These are phyloP conservation scores for Scomber scombrus DNA, from an alignment of 2,113 vertebrate species.

Conservation along the genomic window DNA sequence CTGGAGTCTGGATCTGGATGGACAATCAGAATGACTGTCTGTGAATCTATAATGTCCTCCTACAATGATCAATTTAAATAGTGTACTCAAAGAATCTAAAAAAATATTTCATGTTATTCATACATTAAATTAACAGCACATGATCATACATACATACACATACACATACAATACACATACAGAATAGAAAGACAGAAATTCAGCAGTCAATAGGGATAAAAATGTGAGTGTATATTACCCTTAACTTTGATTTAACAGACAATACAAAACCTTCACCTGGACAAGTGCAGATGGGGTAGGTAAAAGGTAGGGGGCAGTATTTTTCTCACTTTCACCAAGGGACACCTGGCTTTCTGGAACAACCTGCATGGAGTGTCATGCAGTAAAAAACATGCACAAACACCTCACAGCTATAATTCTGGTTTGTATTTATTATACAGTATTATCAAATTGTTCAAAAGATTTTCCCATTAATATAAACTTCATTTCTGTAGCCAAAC, in stretches of 20 bases:
- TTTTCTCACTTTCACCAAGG: slow-evolving; percentile 74
- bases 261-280: slow-evolving; percentile 51
- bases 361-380: slow-evolving; percentile 74
- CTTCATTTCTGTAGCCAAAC: not conserved
- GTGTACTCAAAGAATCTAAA: not conserved
- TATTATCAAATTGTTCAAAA: slow-evolving; percentile 18
- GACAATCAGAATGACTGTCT: slow-evolving; percentile 14
- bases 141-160: too few species aligned
- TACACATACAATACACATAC: too few species aligned
- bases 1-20: slow-evolving; percentile 82
- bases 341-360: slow-evolving; percentile 91
- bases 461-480: not conserved
- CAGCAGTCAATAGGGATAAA: not conserved
- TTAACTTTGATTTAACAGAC: not conserved
- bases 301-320: slow-evolving; percentile 42
- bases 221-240: not conserved
- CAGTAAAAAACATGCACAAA: not conserved
- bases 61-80: not conserved
- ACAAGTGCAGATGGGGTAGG: slow-evolving; percentile 36
- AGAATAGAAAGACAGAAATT: not conserved
- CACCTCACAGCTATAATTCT: not conserved
- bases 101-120: not conserved
- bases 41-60: not conserved
- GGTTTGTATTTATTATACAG: not conserved
- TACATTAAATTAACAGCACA: not conserved